Conservation (phyloP, 1,140 invertebrate species). For the Oryctes rhinoceros region DNA sequence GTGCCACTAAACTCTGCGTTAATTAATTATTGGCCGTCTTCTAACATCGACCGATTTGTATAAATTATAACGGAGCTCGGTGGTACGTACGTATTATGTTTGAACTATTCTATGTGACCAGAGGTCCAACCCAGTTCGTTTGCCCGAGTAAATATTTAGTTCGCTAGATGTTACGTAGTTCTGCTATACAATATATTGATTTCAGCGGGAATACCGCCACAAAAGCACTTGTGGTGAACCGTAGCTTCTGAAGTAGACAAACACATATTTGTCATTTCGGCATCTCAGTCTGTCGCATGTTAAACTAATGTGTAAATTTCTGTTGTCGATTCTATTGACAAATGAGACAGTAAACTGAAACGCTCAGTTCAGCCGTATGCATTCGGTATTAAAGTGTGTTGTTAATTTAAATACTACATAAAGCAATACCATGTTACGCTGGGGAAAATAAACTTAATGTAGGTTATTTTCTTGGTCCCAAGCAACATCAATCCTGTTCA, state of each 20-base stretch:
- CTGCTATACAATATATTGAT: constrained; percentile 1
- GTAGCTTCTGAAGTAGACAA: not conserved
- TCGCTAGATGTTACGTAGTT: not conserved
- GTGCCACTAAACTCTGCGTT: not conserved
- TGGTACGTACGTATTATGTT: not conserved
- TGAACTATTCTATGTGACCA: not conserved
- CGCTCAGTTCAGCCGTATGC: too few species aligned
- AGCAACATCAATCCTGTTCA: too few species aligned
- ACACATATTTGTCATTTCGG: not conserved
- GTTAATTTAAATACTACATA: too few species aligned
- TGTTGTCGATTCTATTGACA: not conserved
- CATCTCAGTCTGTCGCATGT: not conserved
- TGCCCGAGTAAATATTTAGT: constrained; percentile 16
- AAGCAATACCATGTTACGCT: too few species aligned
- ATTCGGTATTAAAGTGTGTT: too few species aligned
- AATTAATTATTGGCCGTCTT: constrained; percentile 17
- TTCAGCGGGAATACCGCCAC: not conserved
- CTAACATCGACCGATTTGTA: constrained; percentile 1
- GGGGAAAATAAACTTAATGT: too few species aligned
- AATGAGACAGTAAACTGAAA: not conserved
- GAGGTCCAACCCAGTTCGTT: not conserved
- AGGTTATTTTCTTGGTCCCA: too few species aligned
- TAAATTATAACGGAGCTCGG: constrained; percentile 15
- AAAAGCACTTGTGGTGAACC: not conserved
- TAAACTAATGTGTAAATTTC: not conserved